A percentile compares a stretch with the other conserved stretches of the same genome.
Evolutionary conservation across 2,113 vertebrate genomes (phyloP).

Genomic region (Leucopternis melanops): DNA sequence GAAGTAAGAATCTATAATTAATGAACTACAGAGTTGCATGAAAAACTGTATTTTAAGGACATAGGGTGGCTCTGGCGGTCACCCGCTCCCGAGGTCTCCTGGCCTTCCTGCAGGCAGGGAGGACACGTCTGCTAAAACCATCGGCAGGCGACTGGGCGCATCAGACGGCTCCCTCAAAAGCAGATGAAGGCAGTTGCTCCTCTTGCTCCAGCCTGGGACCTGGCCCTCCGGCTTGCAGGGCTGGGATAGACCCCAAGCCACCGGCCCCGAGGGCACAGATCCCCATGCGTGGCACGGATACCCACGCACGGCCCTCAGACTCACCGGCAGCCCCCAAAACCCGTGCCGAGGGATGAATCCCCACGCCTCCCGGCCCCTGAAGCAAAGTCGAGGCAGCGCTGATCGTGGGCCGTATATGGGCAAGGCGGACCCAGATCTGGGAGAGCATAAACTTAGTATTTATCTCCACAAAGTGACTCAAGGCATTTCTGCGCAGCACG

Average conservation of each 20-base stretch:
- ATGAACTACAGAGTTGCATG: too few species aligned
- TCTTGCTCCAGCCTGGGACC: background rate
- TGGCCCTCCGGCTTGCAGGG: fast-evolving
- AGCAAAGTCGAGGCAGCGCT: background rate
- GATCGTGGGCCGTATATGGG: background rate
- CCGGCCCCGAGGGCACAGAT: fast-evolving
- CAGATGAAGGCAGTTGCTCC: background rate
- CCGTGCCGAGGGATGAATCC: background rate
- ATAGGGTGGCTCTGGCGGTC: fast-evolving
- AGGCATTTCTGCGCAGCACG: background rate
- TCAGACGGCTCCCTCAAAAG: background rate
- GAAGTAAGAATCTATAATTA: too few species aligned
- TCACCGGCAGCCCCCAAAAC: background rate
- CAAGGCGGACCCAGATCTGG: background rate
- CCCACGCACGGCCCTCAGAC: fast-evolving
- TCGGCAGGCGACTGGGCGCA: fast-evolving
- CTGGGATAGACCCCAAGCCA: fast-evolving
- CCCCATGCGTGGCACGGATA: fast-evolving
- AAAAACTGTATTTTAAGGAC: too few species aligned
- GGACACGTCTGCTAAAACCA: background rate
- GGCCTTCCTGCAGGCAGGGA: background rate
- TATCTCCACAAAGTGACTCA: background rate
- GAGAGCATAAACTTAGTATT: background rate
- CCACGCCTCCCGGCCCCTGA: background rate
- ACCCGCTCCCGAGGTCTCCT: background rate